These are phyloP conservation scores for Palythoa grandis DNA, from an alignment of 92 coral and sea anemone genomes.

Conservation along the genomic window DNA sequence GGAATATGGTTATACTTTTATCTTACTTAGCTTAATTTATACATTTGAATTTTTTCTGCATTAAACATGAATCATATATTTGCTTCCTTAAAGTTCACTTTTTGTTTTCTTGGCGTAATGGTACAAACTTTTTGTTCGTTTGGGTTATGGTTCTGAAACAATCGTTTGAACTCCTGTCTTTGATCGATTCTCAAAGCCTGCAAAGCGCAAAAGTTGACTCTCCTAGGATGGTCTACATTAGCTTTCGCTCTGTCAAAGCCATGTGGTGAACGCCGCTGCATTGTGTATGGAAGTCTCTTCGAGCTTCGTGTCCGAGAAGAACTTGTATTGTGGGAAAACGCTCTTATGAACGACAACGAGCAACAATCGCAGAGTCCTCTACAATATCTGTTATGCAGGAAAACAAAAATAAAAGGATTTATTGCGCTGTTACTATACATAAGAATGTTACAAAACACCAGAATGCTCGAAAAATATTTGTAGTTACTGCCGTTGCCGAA, in stretches of 20 bases:
- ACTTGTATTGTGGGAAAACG: slow-evolving; percentile 15
- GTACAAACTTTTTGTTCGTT: slow-evolving; percentile 5
- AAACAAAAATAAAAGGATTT: slow-evolving; percentile 84
- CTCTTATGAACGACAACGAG: slow-evolving; percentile 35
- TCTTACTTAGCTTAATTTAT: neutral
- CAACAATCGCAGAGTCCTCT: slow-evolving; percentile 56
- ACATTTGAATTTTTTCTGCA: neutral
- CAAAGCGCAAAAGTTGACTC: neutral
- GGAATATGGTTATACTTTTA: neutral
- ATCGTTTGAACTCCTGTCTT: neutral
- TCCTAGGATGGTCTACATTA: neutral
- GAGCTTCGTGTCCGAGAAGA: slow-evolving; percentile 20
- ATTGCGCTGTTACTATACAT: slow-evolving; percentile 78
- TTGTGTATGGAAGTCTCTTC: slow-evolving; percentile 36
- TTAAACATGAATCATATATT: slow-evolving; percentile 29
- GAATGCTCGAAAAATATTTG: slow-evolving; percentile 53
- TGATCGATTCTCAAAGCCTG: neutral
- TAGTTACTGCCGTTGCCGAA: slow-evolving; percentile 62
- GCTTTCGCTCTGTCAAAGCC: slow-evolving; percentile 13
- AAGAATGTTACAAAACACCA: slow-evolving; percentile 75
- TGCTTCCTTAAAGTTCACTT: slow-evolving; percentile 73
- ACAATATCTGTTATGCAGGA: slow-evolving; percentile 78
- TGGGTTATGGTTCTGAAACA: neutral
- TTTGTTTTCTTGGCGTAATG: slow-evolving; percentile 45
- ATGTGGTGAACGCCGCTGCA: slow-evolving; percentile 40